phyloP scores from a whole-genome alignment of 2,888 invertebrate species.

The Periphyllus acericola region DNA sequence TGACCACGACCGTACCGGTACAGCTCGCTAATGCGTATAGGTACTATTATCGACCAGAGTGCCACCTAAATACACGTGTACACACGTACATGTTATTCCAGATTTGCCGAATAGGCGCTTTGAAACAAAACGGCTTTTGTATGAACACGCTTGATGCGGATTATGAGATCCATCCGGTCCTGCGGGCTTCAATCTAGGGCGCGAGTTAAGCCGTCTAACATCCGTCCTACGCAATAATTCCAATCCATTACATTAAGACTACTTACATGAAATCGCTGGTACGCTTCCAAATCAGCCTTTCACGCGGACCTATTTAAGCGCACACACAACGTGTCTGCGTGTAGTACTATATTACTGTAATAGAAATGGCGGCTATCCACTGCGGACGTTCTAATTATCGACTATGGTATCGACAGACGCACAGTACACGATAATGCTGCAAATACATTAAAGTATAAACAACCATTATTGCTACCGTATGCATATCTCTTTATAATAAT shows the following conservation, averaged over 20 bases:
- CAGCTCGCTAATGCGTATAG: too few relatives aligned
- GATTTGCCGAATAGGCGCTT: not conserved
- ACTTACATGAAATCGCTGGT: not conserved
- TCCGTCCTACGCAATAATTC: not conserved
- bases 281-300: not conserved
- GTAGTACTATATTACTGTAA: not conserved
- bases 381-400: not conserved
- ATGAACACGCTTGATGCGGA: not conserved
- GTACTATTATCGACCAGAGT: too few relatives aligned
- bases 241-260: constrained; percentile 1
- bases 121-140: not conserved
- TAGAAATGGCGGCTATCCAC: not conserved
- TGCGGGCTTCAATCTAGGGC: not conserved
- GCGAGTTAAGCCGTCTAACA: not conserved
- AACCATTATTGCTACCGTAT: too few relatives aligned
- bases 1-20: too few relatives aligned
- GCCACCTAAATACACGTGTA: too few relatives aligned
- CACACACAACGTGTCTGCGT: not conserved
- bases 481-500: too few relatives aligned
- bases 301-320: not conserved
- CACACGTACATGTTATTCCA: too few relatives aligned
- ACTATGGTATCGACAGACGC: not conserved
- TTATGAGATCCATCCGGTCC: not conserved
- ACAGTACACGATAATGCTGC: not conserved
- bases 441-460: too few relatives aligned